These are phyloP conservation scores for Gopherus flavomarginatus DNA, from an alignment of 2,113 vertebrate species.

Conservation along the genomic window DNA sequence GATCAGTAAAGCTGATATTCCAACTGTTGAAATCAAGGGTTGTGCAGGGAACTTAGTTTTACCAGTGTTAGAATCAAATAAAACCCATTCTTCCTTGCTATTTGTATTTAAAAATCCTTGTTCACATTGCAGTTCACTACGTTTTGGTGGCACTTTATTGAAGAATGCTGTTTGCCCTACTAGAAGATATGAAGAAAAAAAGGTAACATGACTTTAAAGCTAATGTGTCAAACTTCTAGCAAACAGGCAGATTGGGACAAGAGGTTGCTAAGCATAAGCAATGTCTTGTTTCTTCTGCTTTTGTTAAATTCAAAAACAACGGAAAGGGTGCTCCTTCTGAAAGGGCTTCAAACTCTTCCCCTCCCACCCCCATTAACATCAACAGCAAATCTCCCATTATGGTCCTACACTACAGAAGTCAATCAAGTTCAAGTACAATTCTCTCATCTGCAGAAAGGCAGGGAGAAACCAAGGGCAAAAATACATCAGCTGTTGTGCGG, in stretches of 20 bases:
- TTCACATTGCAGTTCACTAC: not conserved
- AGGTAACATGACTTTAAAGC: constrained; percentile 62
- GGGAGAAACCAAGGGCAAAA: not conserved
- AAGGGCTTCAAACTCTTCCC: constrained; percentile 29
- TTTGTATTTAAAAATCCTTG: not conserved
- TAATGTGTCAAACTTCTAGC: constrained; percentile 29
- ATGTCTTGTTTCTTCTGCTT: constrained; percentile 32
- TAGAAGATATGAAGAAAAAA: constrained; percentile 26
- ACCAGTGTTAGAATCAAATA: not conserved
- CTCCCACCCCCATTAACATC: constrained; percentile 25
- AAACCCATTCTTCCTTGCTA: constrained; percentile 36
- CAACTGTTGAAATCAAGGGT: not conserved
- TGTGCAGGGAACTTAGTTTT: not conserved
- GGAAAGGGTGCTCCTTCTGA: not conserved
- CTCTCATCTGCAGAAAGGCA: constrained; percentile 25
- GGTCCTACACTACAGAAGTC: too few species aligned
- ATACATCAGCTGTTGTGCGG: constrained; percentile 43
- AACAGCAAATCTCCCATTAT: constrained; percentile 5
- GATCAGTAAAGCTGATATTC: constrained; percentile 24
- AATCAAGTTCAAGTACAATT: not conserved
- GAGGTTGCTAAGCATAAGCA: constrained; percentile 63
- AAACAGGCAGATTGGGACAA: constrained; percentile 54
- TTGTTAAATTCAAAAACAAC: not conserved
- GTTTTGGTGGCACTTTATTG: constrained; percentile 17
- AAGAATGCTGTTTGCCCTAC: constrained; percentile 27